Evolutionary conservation across 2,888 invertebrate genomes (phyloP).

Genomic region (Tupiocoris notatus): DNA sequence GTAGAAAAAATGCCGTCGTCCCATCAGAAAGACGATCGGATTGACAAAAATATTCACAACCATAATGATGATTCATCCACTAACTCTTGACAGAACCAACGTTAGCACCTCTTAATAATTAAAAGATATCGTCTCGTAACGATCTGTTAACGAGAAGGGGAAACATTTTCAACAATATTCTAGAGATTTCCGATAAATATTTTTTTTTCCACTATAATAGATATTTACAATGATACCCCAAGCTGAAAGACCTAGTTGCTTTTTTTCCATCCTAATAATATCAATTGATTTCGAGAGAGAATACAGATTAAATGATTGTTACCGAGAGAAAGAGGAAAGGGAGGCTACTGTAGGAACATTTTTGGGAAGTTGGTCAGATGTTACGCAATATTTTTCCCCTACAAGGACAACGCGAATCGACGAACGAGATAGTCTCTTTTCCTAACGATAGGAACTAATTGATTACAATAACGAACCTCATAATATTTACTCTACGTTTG

Average conservation of each 20-base stretch:
- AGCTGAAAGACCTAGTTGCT: slow-evolving; percentile 37
- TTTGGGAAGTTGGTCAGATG: background rate
- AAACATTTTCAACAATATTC: too few relatives aligned
- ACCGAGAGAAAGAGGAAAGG: background rate
- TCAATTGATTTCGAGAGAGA: background rate
- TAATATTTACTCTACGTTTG: too few relatives aligned
- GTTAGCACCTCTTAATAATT: slow-evolving; percentile 45
- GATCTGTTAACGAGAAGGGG: too few relatives aligned
- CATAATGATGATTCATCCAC: slow-evolving; percentile 48
- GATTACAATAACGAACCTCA: too few relatives aligned
- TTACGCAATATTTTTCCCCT: too few relatives aligned
- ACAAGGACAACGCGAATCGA: background rate
- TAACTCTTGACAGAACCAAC: slow-evolving; percentile 44
- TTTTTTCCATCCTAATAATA: slow-evolving; percentile 18
- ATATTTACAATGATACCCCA: slow-evolving; percentile 36
- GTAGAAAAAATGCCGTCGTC: slow-evolving; percentile 37
- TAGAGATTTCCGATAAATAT: too few relatives aligned
- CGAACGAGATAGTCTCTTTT: background rate
- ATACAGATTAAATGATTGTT: slow-evolving; percentile 21
- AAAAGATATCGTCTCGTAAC: background rate
- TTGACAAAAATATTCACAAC: slow-evolving; percentile 47
- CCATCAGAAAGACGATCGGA: slow-evolving; percentile 35
- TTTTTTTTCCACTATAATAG: too few relatives aligned
- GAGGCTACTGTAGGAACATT: background rate
- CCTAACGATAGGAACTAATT: background rate